Evolutionary conservation across 2,113 vertebrate genomes (phyloP), one percentile per base, ranked within the genome.

Genomic region (Poeciliopsis occidentalis): DNA sequence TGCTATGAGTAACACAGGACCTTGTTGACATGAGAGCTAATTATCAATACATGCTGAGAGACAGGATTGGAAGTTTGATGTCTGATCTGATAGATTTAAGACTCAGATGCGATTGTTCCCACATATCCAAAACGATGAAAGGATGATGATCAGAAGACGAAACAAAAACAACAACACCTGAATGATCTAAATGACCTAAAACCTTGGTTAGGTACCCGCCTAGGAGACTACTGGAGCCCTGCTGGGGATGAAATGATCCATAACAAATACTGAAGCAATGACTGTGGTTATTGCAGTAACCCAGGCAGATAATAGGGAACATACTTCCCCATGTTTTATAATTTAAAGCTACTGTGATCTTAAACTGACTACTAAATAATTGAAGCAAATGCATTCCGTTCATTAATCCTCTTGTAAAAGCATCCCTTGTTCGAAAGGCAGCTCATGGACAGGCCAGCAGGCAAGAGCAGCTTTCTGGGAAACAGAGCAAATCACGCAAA

Each of bases 351-450:
- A 78, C 78, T 66, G 68, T 88, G 64, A 80, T 80, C 71, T 79
- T 90, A 86, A 89, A 90, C 73, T 77, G 82, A 78, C 73, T 73
- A 47, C 85, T 82, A 72, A 86, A 88, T 88, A 88, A 87, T 84
- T 88, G 76, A 87, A 78, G 64, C 61, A 79, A 67, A 82, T 80
- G 76, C 77, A 82, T 79, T 71, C 72, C 51, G 32, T 84, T 88
- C 82, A 92, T 87, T 81, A 86, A 91, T 76, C 75, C 78, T 57
- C 66, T 75, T 66, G 78, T 92, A 72, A 84, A 85, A 88, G 80
- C 77, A 79, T 78, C 72, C 69, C 34, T 72, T 79, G 73, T 85
- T 83, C 63, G 78, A 86, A 83, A 79, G 71, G 71, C 85, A 80
- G 65, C 39, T 77, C 60, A 79, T 22, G 64, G 64, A 81, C 61